Evolutionary conservation across 2,888 invertebrate genomes (phyloP), one percentile per base, ranked within the genome.

Genomic region (Philopedon plagiatum): DNA sequence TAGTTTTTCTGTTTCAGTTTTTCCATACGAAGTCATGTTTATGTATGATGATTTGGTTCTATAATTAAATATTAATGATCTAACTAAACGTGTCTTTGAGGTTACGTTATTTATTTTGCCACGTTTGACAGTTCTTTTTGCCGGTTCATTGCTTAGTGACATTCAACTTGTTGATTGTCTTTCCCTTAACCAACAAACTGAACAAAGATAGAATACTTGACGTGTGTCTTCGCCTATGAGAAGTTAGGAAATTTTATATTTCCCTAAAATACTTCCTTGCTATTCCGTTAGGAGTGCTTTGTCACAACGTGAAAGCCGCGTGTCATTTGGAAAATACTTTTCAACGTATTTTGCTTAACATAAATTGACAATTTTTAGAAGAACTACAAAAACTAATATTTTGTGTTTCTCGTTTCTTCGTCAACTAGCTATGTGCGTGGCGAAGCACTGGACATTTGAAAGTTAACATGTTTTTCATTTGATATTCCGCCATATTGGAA

Each of bases 1-100:
- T 32, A 92, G 82, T 79, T 88, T 89, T 71, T 89, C 88, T 7
- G 91, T 92, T 85, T 92, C 92, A 54, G 85, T 85, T 84, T 87
- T 86, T 37, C 90, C 90, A 77, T 87, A 84, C 0, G 89, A 88
- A 76, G 85, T 29, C 71, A 71, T 71, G 19, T 44, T 34, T 23
- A n/a, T n/a, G 29, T 21, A 15, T 13, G 5, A 61, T 84, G 39
- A 54, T 32, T 18, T 2, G 15, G 88, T 88, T 88, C 71, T 23
- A n/a, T n/a, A 15, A 44, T 51, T 66, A 56, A 23, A 41, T 60
- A 44, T 60, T 15, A 5, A 41, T 9, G 1, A 61, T 64, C 34
- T 62, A 65, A 32, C 41, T n/a, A 66, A 54, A 11, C 32, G 15
- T 46, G 32, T 56, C 57, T 57, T 78, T 77, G 62, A 77, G 79